Conservation (phyloP, 2,113 vertebrate genomes). For the Apus apus region DNA sequence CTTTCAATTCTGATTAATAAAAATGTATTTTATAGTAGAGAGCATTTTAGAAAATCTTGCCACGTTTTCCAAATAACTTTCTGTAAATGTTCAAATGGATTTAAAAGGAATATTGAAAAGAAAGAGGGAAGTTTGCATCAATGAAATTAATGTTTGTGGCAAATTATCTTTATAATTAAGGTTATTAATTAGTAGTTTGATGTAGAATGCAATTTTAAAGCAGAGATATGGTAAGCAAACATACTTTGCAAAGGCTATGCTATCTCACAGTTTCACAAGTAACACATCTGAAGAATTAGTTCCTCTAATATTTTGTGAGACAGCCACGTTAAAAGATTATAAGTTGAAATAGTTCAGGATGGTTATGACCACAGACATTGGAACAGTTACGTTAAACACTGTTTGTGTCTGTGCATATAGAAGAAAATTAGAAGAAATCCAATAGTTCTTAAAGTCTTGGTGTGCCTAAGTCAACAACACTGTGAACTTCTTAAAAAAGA, state of each 20-base stretch:
- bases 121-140: neutral
- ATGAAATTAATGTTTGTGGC: neutral
- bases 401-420: neutral
- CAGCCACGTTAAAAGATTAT: neutral
- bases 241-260: neutral
- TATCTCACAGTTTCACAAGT: neutral
- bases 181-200: neutral
- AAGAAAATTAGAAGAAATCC: constrained; percentile 19
- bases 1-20: constrained; percentile 7
- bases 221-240: neutral
- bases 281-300: neutral
- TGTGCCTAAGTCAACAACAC: neutral
- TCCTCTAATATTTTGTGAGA: constrained; percentile 13
- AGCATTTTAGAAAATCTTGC: neutral
- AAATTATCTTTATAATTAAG: constrained; percentile 1
- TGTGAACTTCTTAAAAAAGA: constrained; percentile 5
- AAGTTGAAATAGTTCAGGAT: constrained; percentile 35
- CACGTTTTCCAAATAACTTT: neutral
- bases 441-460: neutral
- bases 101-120: neutral
- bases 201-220: neutral
- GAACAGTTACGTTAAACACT: constrained; percentile 19
- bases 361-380: neutral
- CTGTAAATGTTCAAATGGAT: neutral
- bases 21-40: neutral